These are phyloP conservation scores for Prinia subflava DNA, from an alignment of 2,113 vertebrate genomes.

Conservation along the genomic window DNA sequence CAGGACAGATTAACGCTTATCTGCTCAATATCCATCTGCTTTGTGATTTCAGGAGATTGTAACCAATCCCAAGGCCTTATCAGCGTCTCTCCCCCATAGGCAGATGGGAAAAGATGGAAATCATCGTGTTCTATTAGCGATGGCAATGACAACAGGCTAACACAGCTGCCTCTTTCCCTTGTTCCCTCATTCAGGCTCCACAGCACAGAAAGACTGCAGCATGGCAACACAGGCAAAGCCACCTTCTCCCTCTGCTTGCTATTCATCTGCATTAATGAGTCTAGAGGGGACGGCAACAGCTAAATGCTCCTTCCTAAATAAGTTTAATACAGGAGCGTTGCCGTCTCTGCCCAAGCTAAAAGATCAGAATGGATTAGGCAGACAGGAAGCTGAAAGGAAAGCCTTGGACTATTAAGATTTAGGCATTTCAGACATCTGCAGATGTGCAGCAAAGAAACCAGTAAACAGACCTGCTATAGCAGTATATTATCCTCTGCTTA, in stretches of 20 bases:
- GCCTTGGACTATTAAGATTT: neutral
- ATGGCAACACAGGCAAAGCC: neutral
- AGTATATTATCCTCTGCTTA: neutral
- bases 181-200: neutral
- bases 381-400: neutral
- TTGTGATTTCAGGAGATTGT: constrained; percentile 71
- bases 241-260: neutral
- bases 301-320: neutral
- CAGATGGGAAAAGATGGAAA: constrained; percentile 67
- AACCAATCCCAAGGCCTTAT: constrained; percentile 65
- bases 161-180: constrained; percentile 47
- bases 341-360: neutral
- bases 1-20: constrained; percentile 75
- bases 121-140: constrained; percentile 47
- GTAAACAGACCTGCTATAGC: neutral
- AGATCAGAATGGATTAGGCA: neutral
- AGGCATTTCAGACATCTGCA: neutral
- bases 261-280: constrained; percentile 1
- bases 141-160: constrained; percentile 25
- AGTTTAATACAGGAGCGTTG: neutral
- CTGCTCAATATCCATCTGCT: constrained; percentile 76
- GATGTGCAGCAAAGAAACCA: neutral
- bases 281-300: neutral
- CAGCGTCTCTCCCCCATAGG: constrained; percentile 17
- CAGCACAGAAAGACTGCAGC: neutral